phyloP scores from a whole-genome alignment of 2,888 invertebrate species.

The Clanis bilineata region DNA sequence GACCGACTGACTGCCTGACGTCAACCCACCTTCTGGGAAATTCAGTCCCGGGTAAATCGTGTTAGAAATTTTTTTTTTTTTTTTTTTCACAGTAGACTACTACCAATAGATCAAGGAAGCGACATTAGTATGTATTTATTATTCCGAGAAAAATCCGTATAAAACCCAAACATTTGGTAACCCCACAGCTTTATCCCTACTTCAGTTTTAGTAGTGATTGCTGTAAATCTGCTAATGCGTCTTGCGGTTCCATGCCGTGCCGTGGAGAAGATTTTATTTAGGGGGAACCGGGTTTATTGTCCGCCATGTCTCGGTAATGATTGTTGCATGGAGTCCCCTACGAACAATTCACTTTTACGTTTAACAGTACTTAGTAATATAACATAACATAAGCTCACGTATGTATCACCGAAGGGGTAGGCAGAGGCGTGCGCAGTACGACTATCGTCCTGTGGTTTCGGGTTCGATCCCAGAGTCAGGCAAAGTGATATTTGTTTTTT shows the following conservation, averaged over 20 bases:
- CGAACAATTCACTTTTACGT: background rate
- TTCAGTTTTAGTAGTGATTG: conserved; percentile 69
- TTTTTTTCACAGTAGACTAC: too few species aligned
- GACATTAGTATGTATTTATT: background rate
- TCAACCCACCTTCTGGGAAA: too few species aligned
- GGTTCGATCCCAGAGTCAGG: too few species aligned
- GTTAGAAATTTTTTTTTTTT: too few species aligned
- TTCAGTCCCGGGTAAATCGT: too few species aligned
- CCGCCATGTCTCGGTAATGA: background rate
- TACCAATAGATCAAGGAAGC: too few species aligned
- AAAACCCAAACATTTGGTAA: background rate
- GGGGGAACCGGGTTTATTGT: background rate
- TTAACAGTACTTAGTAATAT: background rate
- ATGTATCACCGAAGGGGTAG: too few species aligned
- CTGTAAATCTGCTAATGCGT: conserved; percentile 63
- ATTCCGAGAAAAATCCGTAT: background rate
- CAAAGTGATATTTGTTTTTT: too few species aligned
- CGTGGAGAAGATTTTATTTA: conserved; percentile 21
- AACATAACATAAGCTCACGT: too few species aligned
- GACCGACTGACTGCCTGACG: too few species aligned
- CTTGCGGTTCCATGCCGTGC: conserved; percentile 38
- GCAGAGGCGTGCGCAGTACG: too few species aligned
- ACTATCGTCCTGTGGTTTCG: too few species aligned
- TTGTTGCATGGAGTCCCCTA: background rate
- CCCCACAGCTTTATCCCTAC: conserved; percentile 55